Evolutionary conservation across 2,888 invertebrate species (phyloP).

Genomic region (Drosophila multiciliata): DNA sequence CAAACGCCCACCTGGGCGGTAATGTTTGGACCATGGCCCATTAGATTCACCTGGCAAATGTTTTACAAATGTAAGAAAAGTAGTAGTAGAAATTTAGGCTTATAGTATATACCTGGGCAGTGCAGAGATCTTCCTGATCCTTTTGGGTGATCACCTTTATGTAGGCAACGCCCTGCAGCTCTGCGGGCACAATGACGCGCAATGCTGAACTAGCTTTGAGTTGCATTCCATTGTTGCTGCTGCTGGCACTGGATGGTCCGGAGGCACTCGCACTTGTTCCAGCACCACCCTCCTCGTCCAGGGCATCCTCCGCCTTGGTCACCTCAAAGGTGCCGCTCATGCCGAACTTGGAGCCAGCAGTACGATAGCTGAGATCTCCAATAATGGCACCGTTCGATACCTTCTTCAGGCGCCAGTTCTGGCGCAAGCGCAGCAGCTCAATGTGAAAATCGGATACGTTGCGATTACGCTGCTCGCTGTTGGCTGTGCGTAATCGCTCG

Average conservation of each 20-base stretch:
- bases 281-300: constrained; percentile 84
- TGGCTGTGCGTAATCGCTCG: constrained; percentile 92
- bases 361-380: constrained; percentile 97
- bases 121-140: constrained; percentile 96
- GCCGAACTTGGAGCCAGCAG: constrained; percentile 96
- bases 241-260: constrained; percentile 69
- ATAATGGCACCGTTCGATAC: constrained; percentile 95
- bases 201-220: constrained; percentile 90
- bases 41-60: constrained; percentile 87
- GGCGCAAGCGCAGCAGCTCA: constrained; percentile 93
- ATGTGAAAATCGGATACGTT: constrained; percentile 95
- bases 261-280: constrained; percentile 64
- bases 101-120: constrained; percentile 86
- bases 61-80: not conserved
- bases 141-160: constrained; percentile 98
- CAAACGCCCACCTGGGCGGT: constrained; percentile 90
- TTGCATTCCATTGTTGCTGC: constrained; percentile 86
- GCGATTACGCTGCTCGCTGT: constrained; percentile 92
- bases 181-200: constrained; percentile 96
- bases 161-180: constrained; percentile 97
- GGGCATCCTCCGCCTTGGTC: constrained; percentile 91
- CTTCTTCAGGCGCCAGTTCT: constrained; percentile 98
- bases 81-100: not conserved
- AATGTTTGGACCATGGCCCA: constrained; percentile 90
- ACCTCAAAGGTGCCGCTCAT: constrained; percentile 98